These are phyloP conservation scores for Cossypha polioptera DNA, from an alignment of 2,797 vertebrate species.

Conservation along the genomic window DNA sequence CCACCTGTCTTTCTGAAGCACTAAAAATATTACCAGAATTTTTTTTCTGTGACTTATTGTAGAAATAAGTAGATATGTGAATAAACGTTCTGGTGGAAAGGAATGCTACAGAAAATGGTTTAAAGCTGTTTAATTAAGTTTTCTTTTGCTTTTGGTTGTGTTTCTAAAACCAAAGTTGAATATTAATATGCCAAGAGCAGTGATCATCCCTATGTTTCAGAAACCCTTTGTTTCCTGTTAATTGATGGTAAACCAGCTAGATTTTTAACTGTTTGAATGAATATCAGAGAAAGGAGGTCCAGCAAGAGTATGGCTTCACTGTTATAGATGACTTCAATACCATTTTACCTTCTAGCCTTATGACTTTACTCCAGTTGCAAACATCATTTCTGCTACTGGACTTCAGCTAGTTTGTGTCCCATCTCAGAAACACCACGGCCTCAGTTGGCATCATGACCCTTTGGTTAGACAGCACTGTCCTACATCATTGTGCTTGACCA, in stretches of 20 bases:
- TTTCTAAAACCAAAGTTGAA: neutral
- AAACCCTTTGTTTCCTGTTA: neutral
- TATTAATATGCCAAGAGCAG: neutral
- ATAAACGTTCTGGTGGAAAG: slow-evolving; percentile 47
- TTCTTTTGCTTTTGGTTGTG: neutral
- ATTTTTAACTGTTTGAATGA: neutral
- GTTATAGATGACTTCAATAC: neutral
- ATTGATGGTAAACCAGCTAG: neutral
- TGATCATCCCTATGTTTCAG: neutral
- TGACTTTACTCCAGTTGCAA: neutral
- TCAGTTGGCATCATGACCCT: neutral
- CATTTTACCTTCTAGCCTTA: neutral
- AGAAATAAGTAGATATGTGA: slow-evolving; percentile 48
- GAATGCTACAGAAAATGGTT: neutral
- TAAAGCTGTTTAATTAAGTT: neutral
- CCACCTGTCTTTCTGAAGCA: slow-evolving; percentile 26
- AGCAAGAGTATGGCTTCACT: neutral
- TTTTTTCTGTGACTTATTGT: slow-evolving; percentile 45
- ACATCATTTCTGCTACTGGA: neutral
- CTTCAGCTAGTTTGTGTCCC: neutral
- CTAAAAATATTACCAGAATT: slow-evolving; percentile 62
- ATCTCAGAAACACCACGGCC: neutral
- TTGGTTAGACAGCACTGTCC: neutral
- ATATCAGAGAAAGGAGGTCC: neutral
- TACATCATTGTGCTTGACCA: neutral